Percentiles rank a stretch among this genome's conserved stretches.
Conservation (phyloP, 2,888 invertebrate genomes). For the Arctia plantaginis region DNA sequence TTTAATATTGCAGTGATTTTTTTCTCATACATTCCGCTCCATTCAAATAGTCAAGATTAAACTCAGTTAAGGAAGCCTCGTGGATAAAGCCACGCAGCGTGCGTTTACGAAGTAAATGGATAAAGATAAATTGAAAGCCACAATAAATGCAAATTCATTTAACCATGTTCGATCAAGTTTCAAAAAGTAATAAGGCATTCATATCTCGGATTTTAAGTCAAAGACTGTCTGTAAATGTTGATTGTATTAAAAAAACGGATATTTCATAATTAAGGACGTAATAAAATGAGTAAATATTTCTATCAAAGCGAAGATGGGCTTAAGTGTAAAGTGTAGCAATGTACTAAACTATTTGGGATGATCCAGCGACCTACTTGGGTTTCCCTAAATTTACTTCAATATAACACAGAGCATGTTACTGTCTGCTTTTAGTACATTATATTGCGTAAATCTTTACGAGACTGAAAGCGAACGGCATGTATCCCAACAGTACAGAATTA, state of each 20-base stretch:
- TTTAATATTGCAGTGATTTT: background rate
- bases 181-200: background rate
- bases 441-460: conserved; percentile 1
- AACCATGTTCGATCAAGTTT: background rate
- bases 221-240: too few species aligned
- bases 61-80: too few species aligned
- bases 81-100: too few species aligned
- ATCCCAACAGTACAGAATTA: background rate
- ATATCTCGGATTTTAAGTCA: background rate
- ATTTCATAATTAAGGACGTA: background rate
- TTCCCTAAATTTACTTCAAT: conserved; percentile 35
- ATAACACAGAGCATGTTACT: conserved; percentile 22
- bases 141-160: background rate
- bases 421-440: conserved; percentile 12
- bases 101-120: too few species aligned
- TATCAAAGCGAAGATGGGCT: conserved; percentile 9
- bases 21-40: background rate
- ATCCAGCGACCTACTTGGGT: conserved; percentile 36
- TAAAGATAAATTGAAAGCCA: background rate
- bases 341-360: conserved; percentile 38
- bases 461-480: background rate
- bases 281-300: conserved; percentile 8
- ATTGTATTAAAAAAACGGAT: too few species aligned
- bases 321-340: conserved; percentile 21
- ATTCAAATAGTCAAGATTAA: background rate